phyloP scores from a whole-genome alignment of 1,140 invertebrate genomes.

The Drosophila gunungcola region DNA sequence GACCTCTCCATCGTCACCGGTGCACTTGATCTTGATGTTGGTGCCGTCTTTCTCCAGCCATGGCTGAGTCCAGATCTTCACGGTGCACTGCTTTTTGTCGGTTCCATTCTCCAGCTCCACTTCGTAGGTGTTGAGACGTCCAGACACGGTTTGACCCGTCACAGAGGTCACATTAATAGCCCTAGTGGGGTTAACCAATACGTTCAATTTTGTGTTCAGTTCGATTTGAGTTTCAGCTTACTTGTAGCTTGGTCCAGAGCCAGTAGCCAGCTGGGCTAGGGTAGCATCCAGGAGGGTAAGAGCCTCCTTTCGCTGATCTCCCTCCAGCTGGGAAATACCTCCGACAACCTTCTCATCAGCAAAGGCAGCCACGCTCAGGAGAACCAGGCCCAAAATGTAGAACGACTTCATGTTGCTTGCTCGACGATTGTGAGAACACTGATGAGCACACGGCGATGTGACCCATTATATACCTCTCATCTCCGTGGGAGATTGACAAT shows the following conservation, averaged over 20 bases:
- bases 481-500: slow-evolving; percentile 9
- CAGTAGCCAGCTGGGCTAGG: slow-evolving; percentile 31
- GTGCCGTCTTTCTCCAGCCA: slow-evolving; percentile 57
- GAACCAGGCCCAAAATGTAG: slow-evolving; percentile 21
- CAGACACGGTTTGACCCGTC: slow-evolving; percentile 55
- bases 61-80: slow-evolving; percentile 51
- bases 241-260: slow-evolving; percentile 50
- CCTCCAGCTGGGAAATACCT: slow-evolving; percentile 18
- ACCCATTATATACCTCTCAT: slow-evolving; percentile 12
- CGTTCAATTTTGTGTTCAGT: too few species aligned
- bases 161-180: slow-evolving; percentile 56
- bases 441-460: background rate
- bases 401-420: slow-evolving; percentile 26
- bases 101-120: slow-evolving; percentile 59
- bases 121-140: slow-evolving; percentile 47
- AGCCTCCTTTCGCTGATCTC: slow-evolving; percentile 16
- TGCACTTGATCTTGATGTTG: slow-evolving; percentile 58
- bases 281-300: slow-evolving; percentile 12
- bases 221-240: background rate
- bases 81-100: slow-evolving; percentile 48
- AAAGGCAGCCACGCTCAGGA: slow-evolving; percentile 14
- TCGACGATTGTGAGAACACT: slow-evolving; percentile 28
- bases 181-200: slow-evolving; percentile 13
- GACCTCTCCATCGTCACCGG: slow-evolving; percentile 44
- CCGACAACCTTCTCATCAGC: background rate